These are phyloP conservation scores for Luffia ferchaultella DNA, from an alignment of 2,888 invertebrate genomes.

Conservation along the genomic window DNA sequence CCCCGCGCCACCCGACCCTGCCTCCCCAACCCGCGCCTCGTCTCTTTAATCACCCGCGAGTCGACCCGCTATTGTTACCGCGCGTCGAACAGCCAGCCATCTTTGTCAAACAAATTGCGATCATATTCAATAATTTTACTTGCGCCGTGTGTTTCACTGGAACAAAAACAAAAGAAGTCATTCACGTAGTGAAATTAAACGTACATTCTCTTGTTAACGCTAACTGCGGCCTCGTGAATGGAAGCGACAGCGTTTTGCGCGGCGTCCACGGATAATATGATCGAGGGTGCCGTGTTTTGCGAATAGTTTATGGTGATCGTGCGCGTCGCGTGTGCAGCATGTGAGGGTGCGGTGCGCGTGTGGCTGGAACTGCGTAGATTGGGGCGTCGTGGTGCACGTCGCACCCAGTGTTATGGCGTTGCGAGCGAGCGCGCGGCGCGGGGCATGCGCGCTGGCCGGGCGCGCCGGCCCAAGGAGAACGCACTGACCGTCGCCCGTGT, in stretches of 20 bases:
- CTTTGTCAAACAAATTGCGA: constrained; percentile 62
- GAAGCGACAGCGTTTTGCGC: constrained; percentile 54
- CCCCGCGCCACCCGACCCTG: background rate
- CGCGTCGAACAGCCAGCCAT: constrained; percentile 63
- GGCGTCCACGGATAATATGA: constrained; percentile 60
- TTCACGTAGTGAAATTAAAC: constrained; percentile 36
- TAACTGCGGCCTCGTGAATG: constrained; percentile 51
- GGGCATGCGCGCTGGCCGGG: constrained; percentile 64
- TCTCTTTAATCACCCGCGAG: constrained; percentile 62
- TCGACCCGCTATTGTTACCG: constrained; percentile 58
- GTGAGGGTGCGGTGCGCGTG: background rate
- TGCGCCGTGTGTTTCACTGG: constrained; percentile 27
- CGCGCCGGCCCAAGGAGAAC: constrained; percentile 49
- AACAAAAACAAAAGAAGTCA: constrained; percentile 34
- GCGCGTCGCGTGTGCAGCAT: background rate
- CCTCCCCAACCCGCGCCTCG: constrained; percentile 43
- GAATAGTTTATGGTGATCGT: constrained; percentile 28
- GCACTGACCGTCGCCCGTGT: constrained; percentile 47
- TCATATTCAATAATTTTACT: constrained; percentile 49
- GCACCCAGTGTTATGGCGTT: constrained; percentile 57
- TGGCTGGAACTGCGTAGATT: background rate
- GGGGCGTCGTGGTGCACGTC: background rate
- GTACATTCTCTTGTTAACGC: constrained; percentile 58
- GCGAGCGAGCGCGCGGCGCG: constrained; percentile 59
- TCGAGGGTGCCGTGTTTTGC: constrained; percentile 57